Conservation (phyloP, 2,888 invertebrate species). For the Halictus quadricinctus region DNA sequence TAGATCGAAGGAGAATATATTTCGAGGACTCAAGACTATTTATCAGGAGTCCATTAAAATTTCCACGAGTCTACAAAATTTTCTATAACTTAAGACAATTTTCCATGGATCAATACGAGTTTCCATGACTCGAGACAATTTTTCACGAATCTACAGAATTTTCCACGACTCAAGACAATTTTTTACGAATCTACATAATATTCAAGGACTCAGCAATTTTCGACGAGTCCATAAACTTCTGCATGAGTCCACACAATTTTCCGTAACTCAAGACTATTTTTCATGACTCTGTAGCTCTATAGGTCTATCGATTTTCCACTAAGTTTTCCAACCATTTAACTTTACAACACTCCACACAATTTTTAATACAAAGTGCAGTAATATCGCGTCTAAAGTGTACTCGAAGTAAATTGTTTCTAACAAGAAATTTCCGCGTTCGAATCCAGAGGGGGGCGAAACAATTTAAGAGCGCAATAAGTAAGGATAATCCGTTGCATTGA, state of each 20-base stretch:
- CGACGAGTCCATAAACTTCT: not conserved
- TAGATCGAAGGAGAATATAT: not conserved
- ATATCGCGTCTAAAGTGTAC: not conserved
- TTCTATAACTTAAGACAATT: not conserved
- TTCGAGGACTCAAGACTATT: not conserved
- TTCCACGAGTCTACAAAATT: not conserved
- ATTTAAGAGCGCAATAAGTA: not conserved
- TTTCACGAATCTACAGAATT: too few relatives aligned
- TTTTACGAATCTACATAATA: too few relatives aligned
- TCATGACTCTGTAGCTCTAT: not conserved
- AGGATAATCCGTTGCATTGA: conserved; percentile 8
- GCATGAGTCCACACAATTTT: not conserved
- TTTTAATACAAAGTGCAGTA: not conserved
- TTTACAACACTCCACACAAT: not conserved
- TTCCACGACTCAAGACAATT: too few relatives aligned
- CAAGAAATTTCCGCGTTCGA: not conserved
- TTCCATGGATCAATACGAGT: not conserved
- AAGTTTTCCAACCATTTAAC: not conserved
- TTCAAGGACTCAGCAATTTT: not conserved
- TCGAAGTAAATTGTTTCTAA: not conserved
- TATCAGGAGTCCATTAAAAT: not conserved
- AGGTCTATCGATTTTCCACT: not conserved
- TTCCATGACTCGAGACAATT: not conserved
- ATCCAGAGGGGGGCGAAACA: not conserved
- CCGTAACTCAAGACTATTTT: not conserved